phyloP scores from a whole-genome alignment of 1,140 invertebrate genomes.

The Bombus haemorrhoidalis region DNA sequence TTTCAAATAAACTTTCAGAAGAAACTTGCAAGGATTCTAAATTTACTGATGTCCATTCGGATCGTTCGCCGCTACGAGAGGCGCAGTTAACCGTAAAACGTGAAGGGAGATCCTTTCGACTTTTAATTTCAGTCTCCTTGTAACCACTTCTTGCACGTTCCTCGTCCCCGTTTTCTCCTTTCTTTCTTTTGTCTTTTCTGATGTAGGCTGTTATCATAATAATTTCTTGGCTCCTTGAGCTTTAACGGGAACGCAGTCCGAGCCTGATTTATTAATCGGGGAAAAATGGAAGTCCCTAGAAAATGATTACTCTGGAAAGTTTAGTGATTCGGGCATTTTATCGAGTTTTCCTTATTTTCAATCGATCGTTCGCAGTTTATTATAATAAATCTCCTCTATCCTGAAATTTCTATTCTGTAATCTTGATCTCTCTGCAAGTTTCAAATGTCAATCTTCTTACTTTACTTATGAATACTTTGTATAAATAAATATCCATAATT shows the following conservation, averaged over 20 bases:
- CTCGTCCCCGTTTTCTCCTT: neutral
- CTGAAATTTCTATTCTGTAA: too few relatives aligned
- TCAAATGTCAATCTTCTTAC: too few relatives aligned
- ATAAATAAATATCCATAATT: too few relatives aligned
- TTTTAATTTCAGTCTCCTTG: constrained; percentile 29
- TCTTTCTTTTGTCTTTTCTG: neutral
- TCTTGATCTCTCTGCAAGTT: too few relatives aligned
- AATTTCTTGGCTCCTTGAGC: constrained; percentile 4
- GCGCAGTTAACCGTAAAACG: constrained; percentile 11
- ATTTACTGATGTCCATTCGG: neutral
- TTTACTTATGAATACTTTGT: too few relatives aligned
- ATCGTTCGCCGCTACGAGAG: neutral
- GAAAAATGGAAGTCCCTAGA: neutral
- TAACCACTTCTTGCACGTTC: neutral
- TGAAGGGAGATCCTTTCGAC: neutral
- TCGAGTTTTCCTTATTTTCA: neutral
- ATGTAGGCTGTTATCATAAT: constrained; percentile 35
- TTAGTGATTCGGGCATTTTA: neutral
- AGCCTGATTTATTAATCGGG: constrained; percentile 28
- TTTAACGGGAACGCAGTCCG: neutral
- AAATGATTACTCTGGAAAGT: neutral
- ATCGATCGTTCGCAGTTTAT: too few relatives aligned
- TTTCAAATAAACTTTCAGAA: neutral
- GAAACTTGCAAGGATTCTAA: neutral
- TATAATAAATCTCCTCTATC: too few relatives aligned